Conservation (phyloP, 2,888 invertebrate genomes). For the Drosophila paramelanica region DNA sequence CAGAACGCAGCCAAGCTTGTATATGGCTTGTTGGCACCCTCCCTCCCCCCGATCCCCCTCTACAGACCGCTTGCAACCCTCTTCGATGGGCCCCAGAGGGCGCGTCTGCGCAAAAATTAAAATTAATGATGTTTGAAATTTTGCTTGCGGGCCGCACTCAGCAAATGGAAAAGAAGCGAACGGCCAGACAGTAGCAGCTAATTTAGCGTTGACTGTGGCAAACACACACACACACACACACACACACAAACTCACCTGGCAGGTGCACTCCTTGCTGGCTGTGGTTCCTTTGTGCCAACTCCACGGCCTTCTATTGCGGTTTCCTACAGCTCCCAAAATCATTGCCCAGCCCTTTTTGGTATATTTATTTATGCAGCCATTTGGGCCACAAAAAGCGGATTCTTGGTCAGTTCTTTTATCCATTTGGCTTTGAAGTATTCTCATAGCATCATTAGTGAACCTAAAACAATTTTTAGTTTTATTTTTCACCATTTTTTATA, state of each 20-base stretch:
- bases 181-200: constrained; percentile 65
- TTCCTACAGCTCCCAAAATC: constrained; percentile 30
- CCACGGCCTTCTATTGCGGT: constrained; percentile 26
- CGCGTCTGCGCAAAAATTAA: constrained; percentile 78
- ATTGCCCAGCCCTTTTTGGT: constrained; percentile 25
- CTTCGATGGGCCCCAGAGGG: constrained; percentile 38
- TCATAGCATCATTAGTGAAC: constrained; percentile 59
- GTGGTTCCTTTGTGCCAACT: constrained; percentile 50
- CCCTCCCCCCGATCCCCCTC: neutral
- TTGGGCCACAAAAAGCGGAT: constrained; percentile 10
- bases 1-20: constrained; percentile 63
- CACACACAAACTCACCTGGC: constrained; percentile 21
- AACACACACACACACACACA: constrained; percentile 11
- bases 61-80: neutral
- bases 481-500: constrained; percentile 36
- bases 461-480: constrained; percentile 38
- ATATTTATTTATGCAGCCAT: constrained; percentile 43
- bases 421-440: constrained; percentile 38
- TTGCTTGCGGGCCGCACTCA: constrained; percentile 37
- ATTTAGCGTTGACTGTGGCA: constrained; percentile 46
- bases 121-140: constrained; percentile 76
- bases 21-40: neutral
- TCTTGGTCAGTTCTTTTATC: constrained; percentile 8
- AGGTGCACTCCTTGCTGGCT: constrained; percentile 35
- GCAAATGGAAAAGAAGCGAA: constrained; percentile 38